These are phyloP conservation scores for Erpornis zantholeuca DNA, from an alignment of 2,113 vertebrate genomes.

Conservation along the genomic window DNA sequence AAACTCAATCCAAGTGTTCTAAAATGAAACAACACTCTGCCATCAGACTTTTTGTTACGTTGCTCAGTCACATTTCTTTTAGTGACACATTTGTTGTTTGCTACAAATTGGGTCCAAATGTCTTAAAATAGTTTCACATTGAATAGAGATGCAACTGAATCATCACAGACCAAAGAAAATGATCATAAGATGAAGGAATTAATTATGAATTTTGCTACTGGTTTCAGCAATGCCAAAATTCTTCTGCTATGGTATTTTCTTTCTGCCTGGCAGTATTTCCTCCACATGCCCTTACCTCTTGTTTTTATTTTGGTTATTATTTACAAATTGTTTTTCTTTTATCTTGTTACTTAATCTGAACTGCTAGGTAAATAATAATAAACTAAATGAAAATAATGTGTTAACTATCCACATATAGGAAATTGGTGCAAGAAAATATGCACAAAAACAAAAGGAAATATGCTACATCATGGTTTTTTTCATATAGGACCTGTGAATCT, in stretches of 20 bases:
- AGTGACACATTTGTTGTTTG: too few species aligned
- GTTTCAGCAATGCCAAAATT: background rate
- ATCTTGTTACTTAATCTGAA: background rate
- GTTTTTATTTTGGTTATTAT: background rate
- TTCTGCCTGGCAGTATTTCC: background rate
- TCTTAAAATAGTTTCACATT: background rate
- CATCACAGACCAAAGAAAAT: background rate
- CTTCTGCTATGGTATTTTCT: background rate
- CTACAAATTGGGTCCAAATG: background rate
- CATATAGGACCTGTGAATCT: background rate
- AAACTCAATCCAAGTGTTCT: background rate
- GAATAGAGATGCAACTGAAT: background rate
- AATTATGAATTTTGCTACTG: background rate
- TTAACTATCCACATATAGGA: background rate
- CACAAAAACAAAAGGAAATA: background rate
- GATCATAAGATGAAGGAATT: background rate
- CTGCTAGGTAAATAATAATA: background rate
- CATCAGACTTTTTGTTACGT: background rate
- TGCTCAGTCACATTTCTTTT: background rate
- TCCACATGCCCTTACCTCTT: background rate
- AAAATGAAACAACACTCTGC: background rate
- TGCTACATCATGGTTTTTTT: background rate
- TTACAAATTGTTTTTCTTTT: background rate
- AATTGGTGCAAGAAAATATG: background rate
- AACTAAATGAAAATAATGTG: background rate